These are phyloP conservation scores for Clostera curtula DNA, from an alignment of 2,888 invertebrate species.

Conservation along the genomic window DNA sequence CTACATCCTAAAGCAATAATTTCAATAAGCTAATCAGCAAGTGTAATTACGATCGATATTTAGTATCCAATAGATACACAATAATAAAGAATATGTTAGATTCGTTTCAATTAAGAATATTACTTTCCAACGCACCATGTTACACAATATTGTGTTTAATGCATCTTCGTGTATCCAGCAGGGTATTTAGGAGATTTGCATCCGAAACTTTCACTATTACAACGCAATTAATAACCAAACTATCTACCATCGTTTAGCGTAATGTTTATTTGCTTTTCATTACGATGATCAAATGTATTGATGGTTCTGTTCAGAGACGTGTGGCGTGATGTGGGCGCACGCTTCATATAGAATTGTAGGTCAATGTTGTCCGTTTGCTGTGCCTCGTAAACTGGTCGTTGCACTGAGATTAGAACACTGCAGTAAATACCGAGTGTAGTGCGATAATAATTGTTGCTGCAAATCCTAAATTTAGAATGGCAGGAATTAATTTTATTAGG, in stretches of 20 bases:
- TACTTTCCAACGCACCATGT: no score
- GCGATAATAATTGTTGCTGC: no score
- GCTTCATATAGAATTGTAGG: constrained; percentile 12
- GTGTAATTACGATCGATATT: no score
- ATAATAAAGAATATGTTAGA: no score
- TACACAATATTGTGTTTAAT: no score
- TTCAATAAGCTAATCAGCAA: no score
- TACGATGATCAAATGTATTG: constrained; percentile 1
- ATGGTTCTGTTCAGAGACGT: background rate
- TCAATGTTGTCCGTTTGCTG: constrained; percentile 7
- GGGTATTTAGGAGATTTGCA: background rate
- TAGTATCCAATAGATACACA: no score
- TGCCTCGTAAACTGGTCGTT: background rate
- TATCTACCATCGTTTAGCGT: background rate
- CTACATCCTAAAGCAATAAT: no score
- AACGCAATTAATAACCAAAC: background rate
- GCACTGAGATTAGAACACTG: constrained; percentile 11
- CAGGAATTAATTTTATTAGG: no score
- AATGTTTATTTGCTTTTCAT: constrained; percentile 2
- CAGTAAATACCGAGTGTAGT: no score
- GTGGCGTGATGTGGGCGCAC: constrained; percentile 7
- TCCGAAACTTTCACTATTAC: constrained; percentile 6
- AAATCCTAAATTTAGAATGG: no score
- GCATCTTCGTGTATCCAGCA: background rate
- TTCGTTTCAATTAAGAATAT: no score